Base-by-base conservation (phyloP, 1,140 invertebrate species). In the Mamestra configurata region DNA sequence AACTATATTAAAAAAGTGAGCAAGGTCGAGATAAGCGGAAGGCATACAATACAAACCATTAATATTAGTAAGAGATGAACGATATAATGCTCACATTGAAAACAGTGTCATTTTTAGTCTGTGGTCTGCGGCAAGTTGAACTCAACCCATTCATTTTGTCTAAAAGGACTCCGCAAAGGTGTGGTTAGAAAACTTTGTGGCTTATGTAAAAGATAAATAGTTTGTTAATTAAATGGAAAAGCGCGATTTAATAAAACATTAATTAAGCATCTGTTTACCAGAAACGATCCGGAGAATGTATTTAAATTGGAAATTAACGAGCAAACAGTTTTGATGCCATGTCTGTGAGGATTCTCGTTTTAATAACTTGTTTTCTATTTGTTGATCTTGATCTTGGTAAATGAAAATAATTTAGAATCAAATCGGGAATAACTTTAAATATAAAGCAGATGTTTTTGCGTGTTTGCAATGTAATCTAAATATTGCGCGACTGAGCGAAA, bases 311-410 rank as follows among this genome's bases (percentile, higher is more conserved):
- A 53, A 71, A 71, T 71, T 49, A 53, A 31, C 46, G 68, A 31
- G 20, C 24, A 13, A 43, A 35, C 11, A 35, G n/a, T 31, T 71
- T 31, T 18, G 46, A 51, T 15, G 24, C 18, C 11, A 20, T 4
- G 40, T 46, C 64, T 46, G n/a, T n/a, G 68, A 31, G 43, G 15
- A 35, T 51, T 20, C 43, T 53, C 40, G 15, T 68, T 43, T 46
- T 46, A 46, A 68, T 71, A 68, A 71, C 68, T 31, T 35, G 68
- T 53, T 71, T 71, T 71, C 1, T 49, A 70, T 70, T 66, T 70
- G 8, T 40, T 64, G 15, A 49, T 24, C 40, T 68, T 68, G 64
- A 46, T 68, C 20, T 64, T 64, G 59, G 31, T 22, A 55, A 55
- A 53, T 27, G 27, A 57, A 27, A 27, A 35, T 37, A 40, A 37